These are phyloP conservation scores for Hemitrygon akajei DNA, from an alignment of 2,797 vertebrate genomes.

Conservation along the genomic window DNA sequence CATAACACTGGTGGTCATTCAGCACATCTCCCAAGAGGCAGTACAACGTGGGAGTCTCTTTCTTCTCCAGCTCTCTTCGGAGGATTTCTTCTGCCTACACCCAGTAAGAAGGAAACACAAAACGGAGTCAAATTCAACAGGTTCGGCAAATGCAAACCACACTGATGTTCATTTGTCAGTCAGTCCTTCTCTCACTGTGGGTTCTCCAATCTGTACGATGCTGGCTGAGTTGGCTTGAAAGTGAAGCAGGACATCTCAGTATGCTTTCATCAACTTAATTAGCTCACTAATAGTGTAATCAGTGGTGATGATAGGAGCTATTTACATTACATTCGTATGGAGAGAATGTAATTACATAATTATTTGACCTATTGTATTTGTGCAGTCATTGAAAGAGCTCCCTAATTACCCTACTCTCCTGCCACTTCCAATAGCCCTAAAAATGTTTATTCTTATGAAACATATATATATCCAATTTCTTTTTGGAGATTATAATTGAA, in stretches of 20 bases:
- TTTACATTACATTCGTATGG: too few species aligned
- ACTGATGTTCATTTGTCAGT: not conserved
- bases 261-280: not conserved
- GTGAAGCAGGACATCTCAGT: not conserved
- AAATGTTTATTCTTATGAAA: not conserved
- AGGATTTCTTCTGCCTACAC: conserved; percentile 84
- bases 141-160: not conserved
- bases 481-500: not conserved
- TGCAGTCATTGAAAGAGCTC: not conserved
- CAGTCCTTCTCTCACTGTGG: not conserved
- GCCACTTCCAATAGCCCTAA: not conserved
- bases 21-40: conserved; percentile 89
- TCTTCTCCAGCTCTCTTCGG: conserved; percentile 76
- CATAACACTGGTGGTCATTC: conserved; percentile 75
- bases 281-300: not conserved
- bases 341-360: not conserved
- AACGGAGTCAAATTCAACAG: not conserved
- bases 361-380: not conserved
- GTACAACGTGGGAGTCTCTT: conserved; percentile 74
- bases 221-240: too few species aligned
- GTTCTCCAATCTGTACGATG: too few species aligned
- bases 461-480: not conserved
- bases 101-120: not conserved
- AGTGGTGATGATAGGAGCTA: not conserved
- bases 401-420: not conserved